Conservation (phyloP, 2,888 invertebrate genomes). For the Loripinus fragilis region DNA sequence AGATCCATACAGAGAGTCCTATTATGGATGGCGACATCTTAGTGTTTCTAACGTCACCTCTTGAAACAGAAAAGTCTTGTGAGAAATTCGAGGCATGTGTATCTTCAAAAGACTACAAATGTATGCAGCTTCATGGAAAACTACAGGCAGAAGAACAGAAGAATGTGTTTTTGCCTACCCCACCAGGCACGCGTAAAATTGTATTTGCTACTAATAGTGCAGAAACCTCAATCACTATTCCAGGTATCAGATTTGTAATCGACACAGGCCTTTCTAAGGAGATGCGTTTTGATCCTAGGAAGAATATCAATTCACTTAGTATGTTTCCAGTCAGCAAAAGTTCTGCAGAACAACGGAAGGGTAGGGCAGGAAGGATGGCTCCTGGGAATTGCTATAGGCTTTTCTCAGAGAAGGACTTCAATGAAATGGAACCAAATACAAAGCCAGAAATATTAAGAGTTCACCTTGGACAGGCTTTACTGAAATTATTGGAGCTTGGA, state of each 20-base stretch:
- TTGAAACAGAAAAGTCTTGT: conserved; percentile 79
- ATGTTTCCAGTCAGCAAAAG: conserved; percentile 77
- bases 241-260: conserved; percentile 82
- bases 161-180: conserved; percentile 73
- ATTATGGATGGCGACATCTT: conserved; percentile 80
- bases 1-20: conserved; percentile 72
- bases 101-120: conserved; percentile 53
- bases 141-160: conserved; percentile 80
- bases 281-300: conserved; percentile 78
- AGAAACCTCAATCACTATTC: conserved; percentile 83
- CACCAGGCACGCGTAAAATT: conserved; percentile 76
- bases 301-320: conserved; percentile 75
- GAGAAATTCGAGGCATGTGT: conserved; percentile 51
- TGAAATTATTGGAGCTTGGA: conserved; percentile 79
- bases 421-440: conserved; percentile 71
- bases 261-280: conserved; percentile 83
- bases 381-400: conserved; percentile 82
- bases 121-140: conserved; percentile 78
- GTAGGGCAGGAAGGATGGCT: conserved; percentile 82
- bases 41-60: conserved; percentile 82
- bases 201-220: conserved; percentile 84
- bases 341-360: conserved; percentile 83
- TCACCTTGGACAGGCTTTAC: conserved; percentile 76
- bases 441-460: conserved; percentile 81
- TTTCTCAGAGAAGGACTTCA: conserved; percentile 78